These are phyloP conservation scores for Dunckerocampus dactyliophorus DNA, from an alignment of 2,113 vertebrate genomes.

Conservation along the genomic window DNA sequence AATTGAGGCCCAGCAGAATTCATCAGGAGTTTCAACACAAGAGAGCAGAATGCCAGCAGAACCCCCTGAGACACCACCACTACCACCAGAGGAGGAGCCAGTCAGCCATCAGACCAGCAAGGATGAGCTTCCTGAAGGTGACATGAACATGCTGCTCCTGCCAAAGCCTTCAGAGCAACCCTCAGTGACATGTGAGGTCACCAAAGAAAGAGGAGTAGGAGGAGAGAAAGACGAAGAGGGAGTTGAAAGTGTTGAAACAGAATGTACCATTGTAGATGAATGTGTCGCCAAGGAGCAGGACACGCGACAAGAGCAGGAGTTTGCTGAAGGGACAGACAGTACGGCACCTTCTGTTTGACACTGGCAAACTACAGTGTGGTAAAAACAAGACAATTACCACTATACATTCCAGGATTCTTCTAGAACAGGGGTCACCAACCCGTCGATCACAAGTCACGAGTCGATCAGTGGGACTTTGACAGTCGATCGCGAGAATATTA, in stretches of 20 bases:
- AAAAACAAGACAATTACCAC: neutral
- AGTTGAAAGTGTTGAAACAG: neutral
- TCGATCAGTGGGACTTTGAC: no score
- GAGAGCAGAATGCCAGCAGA: neutral
- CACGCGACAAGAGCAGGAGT: conserved; percentile 5
- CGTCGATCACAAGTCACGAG: no score
- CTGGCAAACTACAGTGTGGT: neutral
- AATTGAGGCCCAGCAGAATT: conserved; percentile 2
- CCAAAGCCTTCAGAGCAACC: conserved; percentile 5
- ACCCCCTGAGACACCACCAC: conserved; percentile 8
- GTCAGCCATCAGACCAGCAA: neutral
- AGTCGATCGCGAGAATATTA: no score
- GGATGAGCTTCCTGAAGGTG: conserved; percentile 3
- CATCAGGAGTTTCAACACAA: conserved; percentile 6
- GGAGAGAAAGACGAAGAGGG: neutral
- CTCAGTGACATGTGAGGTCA: conserved; percentile 1
- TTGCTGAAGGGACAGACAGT: conserved; percentile 13
- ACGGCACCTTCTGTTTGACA: conserved; percentile 10
- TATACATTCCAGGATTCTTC: conserved; percentile 2
- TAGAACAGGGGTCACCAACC: neutral
- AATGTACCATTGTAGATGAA: conserved; percentile 17
- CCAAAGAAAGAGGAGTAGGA: neutral
- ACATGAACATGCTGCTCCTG: neutral
- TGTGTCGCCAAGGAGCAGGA: conserved; percentile 8
- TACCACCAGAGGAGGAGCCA: neutral